Base-by-base conservation (phyloP, 2,113 vertebrate species). In the Ciconia stormi region DNA sequence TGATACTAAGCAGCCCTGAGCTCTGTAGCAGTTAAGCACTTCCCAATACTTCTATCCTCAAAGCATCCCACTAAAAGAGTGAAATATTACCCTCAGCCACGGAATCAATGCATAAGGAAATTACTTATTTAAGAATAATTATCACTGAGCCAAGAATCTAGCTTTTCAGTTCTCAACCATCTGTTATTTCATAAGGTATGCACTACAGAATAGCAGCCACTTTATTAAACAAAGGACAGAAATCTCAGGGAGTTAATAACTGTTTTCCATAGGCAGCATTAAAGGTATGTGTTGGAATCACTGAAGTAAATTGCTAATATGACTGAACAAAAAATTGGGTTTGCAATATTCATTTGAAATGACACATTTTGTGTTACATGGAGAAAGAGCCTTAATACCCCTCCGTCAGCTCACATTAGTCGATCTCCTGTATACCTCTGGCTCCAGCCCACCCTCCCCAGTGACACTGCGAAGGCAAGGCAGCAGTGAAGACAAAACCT, bases 41-140 rank as follows among this genome's bases (percentile, higher is more conserved):
- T 80, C 56, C 36, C 21, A 52, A 9, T 49, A 12, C 20, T 72
- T 88, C 26, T 78, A 18, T 77, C 40, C 53, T 78, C 19, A 66
- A 46, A 93, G 13, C 34, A 88, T 38, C 74, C 52, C 46, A 46
- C 27, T 46, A n/a, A 73, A 47, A 72, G 21, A 27, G 22, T 62
- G 53, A 96, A 91, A 59, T 70, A 83, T 50, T 79, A n/a, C 36
- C 17, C 38, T 90, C 74, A 91, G 36, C 58, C 25, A 8, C 23
- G 27, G 46, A 82, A 85, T 70, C 4, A 9, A 80, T 79, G 66
- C 49, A 26, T 42, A 50, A 72, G 71, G 78, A 96, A 94, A 88
- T 92, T 26, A 58, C 29, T 94, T 88, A 77, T 66, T 87, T 91
- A 73, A 70, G 34, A 65, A 73, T 73, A 88, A 90, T 91, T 96